Conservation (phyloP, 2,797 vertebrate species). For the Myripristis murdjan region DNA sequence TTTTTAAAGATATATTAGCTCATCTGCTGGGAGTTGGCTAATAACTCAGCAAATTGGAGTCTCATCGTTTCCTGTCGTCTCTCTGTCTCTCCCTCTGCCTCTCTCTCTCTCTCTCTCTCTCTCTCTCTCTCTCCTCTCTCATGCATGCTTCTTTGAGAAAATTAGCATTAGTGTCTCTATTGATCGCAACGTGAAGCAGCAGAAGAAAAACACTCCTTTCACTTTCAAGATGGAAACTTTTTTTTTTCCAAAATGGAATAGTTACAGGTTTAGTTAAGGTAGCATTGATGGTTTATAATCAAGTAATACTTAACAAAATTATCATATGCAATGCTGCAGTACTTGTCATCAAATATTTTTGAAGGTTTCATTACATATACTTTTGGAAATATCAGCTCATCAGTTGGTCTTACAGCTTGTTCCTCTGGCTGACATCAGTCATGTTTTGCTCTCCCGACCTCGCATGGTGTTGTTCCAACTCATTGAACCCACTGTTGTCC, state of each 20-base stretch:
- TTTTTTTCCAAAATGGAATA: slow-evolving; percentile 9
- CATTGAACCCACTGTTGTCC: slow-evolving; percentile 28
- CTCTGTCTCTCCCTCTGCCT: slow-evolving; percentile 21
- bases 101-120: background rate
- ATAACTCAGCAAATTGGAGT: slow-evolving; percentile 21
- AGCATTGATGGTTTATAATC: background rate
- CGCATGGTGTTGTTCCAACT: slow-evolving; percentile 21
- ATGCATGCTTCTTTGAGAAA: slow-evolving; percentile 4
- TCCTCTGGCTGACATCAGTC: background rate
- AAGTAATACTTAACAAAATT: too few relatives aligned
- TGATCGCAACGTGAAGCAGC: slow-evolving; percentile 40
- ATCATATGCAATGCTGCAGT: too few relatives aligned
- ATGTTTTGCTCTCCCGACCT: slow-evolving; percentile 7
- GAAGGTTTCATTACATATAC: background rate
- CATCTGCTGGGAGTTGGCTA: slow-evolving; percentile 38
- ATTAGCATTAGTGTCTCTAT: slow-evolving; percentile 23
- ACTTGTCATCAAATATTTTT: background rate
- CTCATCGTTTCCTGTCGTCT: too few relatives aligned
- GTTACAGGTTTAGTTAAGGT: too few relatives aligned
- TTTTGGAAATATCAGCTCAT: background rate
- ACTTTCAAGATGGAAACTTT: slow-evolving; percentile 3
- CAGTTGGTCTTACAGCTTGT: background rate
- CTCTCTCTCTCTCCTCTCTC: slow-evolving; percentile 9
- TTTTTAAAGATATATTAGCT: slow-evolving; percentile 53
- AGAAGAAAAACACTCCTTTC: slow-evolving; percentile 8